Base-by-base conservation (phyloP, 2,888 invertebrate genomes). In the Esperia sulphurella region DNA sequence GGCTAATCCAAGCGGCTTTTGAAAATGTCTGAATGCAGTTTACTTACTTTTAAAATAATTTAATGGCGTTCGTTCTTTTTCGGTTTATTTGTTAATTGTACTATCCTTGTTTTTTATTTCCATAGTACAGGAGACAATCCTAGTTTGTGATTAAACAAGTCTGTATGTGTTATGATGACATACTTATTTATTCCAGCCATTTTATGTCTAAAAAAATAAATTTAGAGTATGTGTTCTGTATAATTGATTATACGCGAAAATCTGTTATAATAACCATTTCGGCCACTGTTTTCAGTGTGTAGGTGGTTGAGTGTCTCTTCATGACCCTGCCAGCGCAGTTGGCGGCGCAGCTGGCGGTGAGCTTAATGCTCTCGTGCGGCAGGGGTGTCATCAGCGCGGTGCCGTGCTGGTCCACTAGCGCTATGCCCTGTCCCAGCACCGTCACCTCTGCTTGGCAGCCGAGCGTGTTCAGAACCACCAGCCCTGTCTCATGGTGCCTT, bases 391-490 rank as follows among this genome's bases (percentile, higher is more conserved):
- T 75, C 2, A 88, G 71, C 0, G 80, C 80, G 0, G 87, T 86
- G 3, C 86, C 87, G 37, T 71, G 73, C n/a, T 61, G 57, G 37
- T 83, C 86, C 12, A 87, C 75, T 0, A 75, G 57, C 0, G 74
- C 80, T 1, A 78, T 52, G 0, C 82, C 83, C 49, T 79, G 76
- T 0, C 79, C 83, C 1, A 54, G 58, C 42, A 87, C 74, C 0
- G 71, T 56, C 45, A 83, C 53, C 21, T 83, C 85, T 8, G 93
- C 69, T 0, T 87, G 71, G 61, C 94, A 95, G 0, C 88, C 91
- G 10, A 94, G 71, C 0, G 92, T 91, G 68, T 94, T 95, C 58
- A 94, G 77, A 28, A 94, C 70, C 50, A 92, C 91, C 42, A 94
- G 59, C 0, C 92, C 91, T 0, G 92, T 83, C 49, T 84, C 75